Evolutionary conservation across 2,797 vertebrate genomes (phyloP).

Genomic region (Kryptopterus vitreolus): DNA sequence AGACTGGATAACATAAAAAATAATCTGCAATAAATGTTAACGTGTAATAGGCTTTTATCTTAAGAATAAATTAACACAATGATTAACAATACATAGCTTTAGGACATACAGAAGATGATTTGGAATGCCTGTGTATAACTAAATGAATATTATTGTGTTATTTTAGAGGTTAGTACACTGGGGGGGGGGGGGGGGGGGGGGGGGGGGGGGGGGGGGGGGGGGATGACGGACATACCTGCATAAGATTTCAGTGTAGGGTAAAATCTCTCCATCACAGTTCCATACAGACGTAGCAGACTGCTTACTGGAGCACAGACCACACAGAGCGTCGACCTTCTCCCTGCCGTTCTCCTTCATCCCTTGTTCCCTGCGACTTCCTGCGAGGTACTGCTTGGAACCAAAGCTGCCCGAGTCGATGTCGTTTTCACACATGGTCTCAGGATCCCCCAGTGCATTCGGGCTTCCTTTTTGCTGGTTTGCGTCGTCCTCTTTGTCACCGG

Average conservation of each 20-base stretch:
- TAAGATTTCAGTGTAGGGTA: slow-evolving; percentile 69
- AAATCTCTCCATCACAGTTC: slow-evolving; percentile 84
- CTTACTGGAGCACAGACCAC: slow-evolving; percentile 69
- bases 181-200: too few species aligned
- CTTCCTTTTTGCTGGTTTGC: slow-evolving; percentile 40
- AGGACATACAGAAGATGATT: too few species aligned
- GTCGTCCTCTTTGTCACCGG: slow-evolving; percentile 50
- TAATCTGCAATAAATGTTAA: too few species aligned
- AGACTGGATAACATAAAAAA: too few species aligned
- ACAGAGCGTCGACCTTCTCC: slow-evolving; percentile 58
- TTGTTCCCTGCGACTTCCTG: slow-evolving; percentile 38
- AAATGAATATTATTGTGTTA: too few species aligned
- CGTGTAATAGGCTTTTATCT: too few species aligned
- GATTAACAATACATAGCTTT: too few species aligned
- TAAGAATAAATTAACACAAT: too few species aligned
- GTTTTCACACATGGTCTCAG: slow-evolving; percentile 1
- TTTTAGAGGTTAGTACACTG: too few species aligned
- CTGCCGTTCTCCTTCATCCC: slow-evolving; percentile 45
- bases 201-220: too few species aligned
- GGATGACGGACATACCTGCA: slow-evolving; percentile 66
- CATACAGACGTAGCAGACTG: slow-evolving; percentile 72
- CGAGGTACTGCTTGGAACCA: slow-evolving; percentile 66
- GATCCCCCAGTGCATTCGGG: slow-evolving; percentile 36
- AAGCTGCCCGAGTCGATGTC: slow-evolving; percentile 51
- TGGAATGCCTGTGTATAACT: too few species aligned